Evolutionary conservation across 2,113 vertebrate genomes (phyloP), one percentile per base, ranked within the genome.

Genomic region (Macquaria australasica): DNA sequence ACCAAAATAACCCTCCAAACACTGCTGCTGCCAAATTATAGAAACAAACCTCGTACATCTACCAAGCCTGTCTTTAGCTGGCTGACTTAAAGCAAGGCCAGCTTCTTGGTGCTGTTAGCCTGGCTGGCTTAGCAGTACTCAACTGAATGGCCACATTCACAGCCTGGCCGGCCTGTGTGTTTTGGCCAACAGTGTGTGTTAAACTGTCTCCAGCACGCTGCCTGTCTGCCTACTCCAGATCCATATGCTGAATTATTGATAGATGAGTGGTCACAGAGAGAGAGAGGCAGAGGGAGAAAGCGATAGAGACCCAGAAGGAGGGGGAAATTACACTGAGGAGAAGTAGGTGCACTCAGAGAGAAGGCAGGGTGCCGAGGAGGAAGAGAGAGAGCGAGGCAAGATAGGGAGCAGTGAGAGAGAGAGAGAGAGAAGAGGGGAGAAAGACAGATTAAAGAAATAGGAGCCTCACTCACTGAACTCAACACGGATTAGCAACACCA

Each of bases 231-330:
- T 84, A 79, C 91, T 91, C 84, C 86, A 94, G 89, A 95, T 94
- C 91, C 87, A 89, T 88, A 80, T 81, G 69, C 76, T 96, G 91
- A 96, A 96, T 95, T 93, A 96, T 96, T 96, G 91, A 96, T 95
- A 74, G 85, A 72, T 64, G 55, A 77, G 74, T 92, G 88, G 84
- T 88, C 83, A 86, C 45, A 84, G 77, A 69, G 72, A 77, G 50
- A 86, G 37, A 66, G 59, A 34, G 71, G 31, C n/a, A 73, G 77
- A 79, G 63, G 50, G 66, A 88, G 73, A 89, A 73, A 90, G 87
- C 51, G 21, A 83, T 58, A 74, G 83, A 77, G 55, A 77, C 21
- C 41, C 28, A 12, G 41, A 73, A 67, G 71, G 67, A 88, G 45
- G 73, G 73, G 67, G 59, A 85, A 80, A 79, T 76, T 80, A 85